Evolutionary conservation across 2,113 vertebrate genomes (phyloP), one percentile per base, ranked within the genome.

Genomic region (Chaetops frenatus): DNA sequence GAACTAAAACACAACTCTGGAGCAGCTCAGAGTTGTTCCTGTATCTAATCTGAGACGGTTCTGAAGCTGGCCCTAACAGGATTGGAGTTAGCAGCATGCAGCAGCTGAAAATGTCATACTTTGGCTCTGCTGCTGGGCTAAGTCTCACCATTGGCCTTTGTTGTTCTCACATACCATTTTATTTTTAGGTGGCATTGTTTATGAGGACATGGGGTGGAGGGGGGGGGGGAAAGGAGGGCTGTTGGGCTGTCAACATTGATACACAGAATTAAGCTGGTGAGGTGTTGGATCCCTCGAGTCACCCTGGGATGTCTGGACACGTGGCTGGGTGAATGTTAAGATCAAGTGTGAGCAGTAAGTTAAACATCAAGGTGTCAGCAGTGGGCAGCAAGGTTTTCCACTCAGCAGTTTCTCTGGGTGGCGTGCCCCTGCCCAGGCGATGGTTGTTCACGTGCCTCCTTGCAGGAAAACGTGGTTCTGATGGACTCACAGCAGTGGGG

Each of bases 161-260:
- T 64, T 86, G 35, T 44, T 73, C 56, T 91, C 71, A 36, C 27
- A 22, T 33, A 31, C 25, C 1, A 13, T 33, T 86, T 92, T 91
- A 53, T 45, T 91, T 95, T 91, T 84, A 57, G 78, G 53, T 91
- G 48, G 4, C 36, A 31, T 62, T 94, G 24, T 93, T 73, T 87
- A 10, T 77, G 57, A 77, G 58, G 47, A 33, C 23, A 20, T 10
- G 21, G 23, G 51, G 47, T 48, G 54, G 48, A 51, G 31, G 24
- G 16, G 23, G 51, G 23, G 27, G 57, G 58, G 19, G 57, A 62
- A n/a, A 24, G n/a, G 53, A 56, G 69, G n/a, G 19, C 19, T 56
- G 15, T 48, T 79, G 48, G 48, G 10, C 60, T 65, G 42, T 58
- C 21, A 29, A 0, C 33, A 12, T 88, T 65, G 84, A 62, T 35